Conservation (phyloP, 2,797 vertebrate genomes). For the Acanthurus lineatus region DNA sequence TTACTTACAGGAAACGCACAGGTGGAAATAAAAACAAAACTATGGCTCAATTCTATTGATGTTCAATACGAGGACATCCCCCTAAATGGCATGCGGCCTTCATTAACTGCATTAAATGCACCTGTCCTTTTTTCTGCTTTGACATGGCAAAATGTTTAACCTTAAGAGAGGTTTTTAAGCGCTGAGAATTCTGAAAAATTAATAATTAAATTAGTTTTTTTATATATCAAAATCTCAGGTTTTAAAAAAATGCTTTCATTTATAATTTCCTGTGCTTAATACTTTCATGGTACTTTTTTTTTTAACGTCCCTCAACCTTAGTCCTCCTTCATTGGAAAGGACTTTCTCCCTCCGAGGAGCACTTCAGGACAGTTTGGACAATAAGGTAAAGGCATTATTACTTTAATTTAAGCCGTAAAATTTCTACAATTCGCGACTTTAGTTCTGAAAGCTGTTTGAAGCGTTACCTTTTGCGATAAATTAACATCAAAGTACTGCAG, state of each 20-base stretch:
- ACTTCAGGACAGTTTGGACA: background rate
- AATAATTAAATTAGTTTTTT: background rate
- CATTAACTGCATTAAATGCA: background rate
- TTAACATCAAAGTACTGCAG: background rate
- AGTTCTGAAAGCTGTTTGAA: background rate
- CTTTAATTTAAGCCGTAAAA: background rate
- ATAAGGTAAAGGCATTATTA: accelerated
- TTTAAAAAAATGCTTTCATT: background rate
- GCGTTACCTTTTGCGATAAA: accelerated
- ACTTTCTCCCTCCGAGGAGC: background rate
- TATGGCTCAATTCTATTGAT: background rate
- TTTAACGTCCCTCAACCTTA: background rate
- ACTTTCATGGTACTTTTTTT: background rate
- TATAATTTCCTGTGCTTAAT: background rate
- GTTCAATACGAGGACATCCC: no score
- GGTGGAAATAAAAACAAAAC: background rate
- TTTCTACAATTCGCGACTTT: background rate
- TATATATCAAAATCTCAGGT: no score
- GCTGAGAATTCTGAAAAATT: background rate
- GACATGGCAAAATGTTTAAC: background rate
- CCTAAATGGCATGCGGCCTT: background rate
- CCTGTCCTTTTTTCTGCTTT: background rate
- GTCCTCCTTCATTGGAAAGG: background rate
- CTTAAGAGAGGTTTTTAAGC: background rate
- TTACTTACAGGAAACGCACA: background rate